Base-by-base conservation (phyloP, 2,888 invertebrate genomes). In the Drosophila borealis region DNA sequence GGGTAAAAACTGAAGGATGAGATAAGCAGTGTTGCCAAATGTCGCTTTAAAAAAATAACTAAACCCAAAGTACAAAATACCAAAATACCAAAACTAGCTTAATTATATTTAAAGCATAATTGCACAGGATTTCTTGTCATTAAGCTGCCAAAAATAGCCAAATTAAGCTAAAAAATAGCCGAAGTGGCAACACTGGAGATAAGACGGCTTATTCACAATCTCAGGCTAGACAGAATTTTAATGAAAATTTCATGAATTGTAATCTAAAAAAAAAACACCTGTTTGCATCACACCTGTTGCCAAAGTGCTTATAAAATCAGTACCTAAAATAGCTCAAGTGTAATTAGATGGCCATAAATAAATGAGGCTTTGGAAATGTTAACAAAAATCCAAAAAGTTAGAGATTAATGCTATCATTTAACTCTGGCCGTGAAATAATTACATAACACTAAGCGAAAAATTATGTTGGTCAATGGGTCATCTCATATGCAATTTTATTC, bases 401-500 rank as follows among this genome's bases (percentile, higher is more conserved):
- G 41, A 46, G 13, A 4, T 45, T 34, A 41, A 42, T 9, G 13
- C 25, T 3, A 19, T 13, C 19, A 37, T 54, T 57, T 33, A 54
- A 29, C 25, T 51, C 25, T 41, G 46, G 39, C 25, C 10, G 37
- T 46, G 45, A 2, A 2, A 21, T 21, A 36, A 50, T 76, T 77
- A 36, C 60, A 42, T 37, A 62, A 70, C 6, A 19, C 21, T 25
- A 17, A 39, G 14, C 39, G 11, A 17, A 29, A 37, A 37, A 19
- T 36, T 44, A 81, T 65, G 46, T 67, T 81, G 88, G 86, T 68
- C 81, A 81, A 71, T 66, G 56, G 70, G 65, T 46, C 73, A 77
- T 36, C 59, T 21, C 14, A 51, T 51, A 34, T 49, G 48, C 46
- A 49, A 62, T 65, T 48, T 25, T 34, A 1, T 14, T 10, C 37